Base-by-base conservation (phyloP, 2,888 invertebrate species). In the Resseliella maxima region DNA sequence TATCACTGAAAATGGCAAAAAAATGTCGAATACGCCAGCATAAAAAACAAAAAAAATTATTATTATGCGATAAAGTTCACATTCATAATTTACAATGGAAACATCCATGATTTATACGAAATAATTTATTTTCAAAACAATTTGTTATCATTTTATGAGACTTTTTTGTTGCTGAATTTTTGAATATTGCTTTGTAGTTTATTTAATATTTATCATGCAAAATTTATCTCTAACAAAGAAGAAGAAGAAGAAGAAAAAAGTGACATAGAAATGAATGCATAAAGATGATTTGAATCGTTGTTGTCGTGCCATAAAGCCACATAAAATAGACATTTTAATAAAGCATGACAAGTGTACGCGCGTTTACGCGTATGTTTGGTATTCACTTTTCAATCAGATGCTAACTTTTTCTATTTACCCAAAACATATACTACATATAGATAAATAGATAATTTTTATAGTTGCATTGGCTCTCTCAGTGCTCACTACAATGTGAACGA, bases 241-340 rank as follows among this genome's bases (percentile, higher is more conserved):
- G 41, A 50, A 50, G 46, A 15, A 15, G 46, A 18, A 50, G 46
- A 2, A 24, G 3, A 59, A 59, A 24, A 59, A 24, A 59, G 5
- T 8, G 41, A 41, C 12, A 41, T 41, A 59, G 1, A 59, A 59
- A 59, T 59, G 59, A 8, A 6, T 24, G 24, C n/a, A n/a, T n/a
- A 59, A n/a, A 24, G 10, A n/a, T 2, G 5, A 59, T 3, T 24
- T 24, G 59, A 59, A 6, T 24, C 24, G 24, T 41, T 12, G 12
- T 8, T 8, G n/a, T n/a, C n/a, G 5, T 41, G 41, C 41, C 31
- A 72, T 35, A 18, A 27, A 72, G 31, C 6, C 31, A 18, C 72
- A 72, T 72, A 72, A 72, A 72, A 72, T 72, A 72, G 72, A 72
- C 72, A 72, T 72, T 31, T 72, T 31, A 72, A 72, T 31, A 72